Percentiles rank a stretch among this genome's conserved stretches.
phyloP scores from a whole-genome alignment of 2,797 vertebrate species.

The Vespertilio murinus region DNA sequence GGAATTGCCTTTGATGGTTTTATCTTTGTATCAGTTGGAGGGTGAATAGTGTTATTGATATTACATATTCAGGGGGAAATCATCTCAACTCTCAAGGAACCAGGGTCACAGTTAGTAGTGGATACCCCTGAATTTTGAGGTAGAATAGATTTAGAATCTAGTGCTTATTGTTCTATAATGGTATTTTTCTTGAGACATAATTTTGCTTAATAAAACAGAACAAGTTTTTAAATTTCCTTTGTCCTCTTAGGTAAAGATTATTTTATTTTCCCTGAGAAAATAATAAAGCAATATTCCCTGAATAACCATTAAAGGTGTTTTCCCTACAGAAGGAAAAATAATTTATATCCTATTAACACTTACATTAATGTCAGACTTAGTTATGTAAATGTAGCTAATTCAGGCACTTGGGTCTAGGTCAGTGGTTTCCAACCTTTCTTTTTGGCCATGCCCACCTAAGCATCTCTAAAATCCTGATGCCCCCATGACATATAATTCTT shows the following conservation, averaged over 20 bases:
- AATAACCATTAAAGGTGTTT: background rate
- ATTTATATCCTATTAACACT: conserved; percentile 28
- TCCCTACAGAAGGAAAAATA: background rate
- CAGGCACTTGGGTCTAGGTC: background rate
- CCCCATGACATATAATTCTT: too few species aligned
- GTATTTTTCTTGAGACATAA: background rate
- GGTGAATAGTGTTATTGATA: background rate
- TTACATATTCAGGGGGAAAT: background rate
- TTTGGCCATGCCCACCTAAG: too few species aligned
- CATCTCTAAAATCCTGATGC: too few species aligned
- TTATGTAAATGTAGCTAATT: conserved; percentile 15
- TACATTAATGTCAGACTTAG: conserved; percentile 14
- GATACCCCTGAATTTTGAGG: background rate
- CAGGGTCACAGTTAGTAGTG: background rate
- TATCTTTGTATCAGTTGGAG: background rate
- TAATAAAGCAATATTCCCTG: background rate
- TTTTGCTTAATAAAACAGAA: conserved; percentile 15
- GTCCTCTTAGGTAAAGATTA: conserved; percentile 2
- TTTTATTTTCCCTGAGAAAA: conserved; percentile 47
- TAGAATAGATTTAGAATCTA: background rate
- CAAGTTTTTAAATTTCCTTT: background rate
- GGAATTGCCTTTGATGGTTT: background rate
- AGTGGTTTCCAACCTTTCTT: too few species aligned
- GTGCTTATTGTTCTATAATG: background rate
- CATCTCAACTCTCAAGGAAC: background rate